These are phyloP conservation scores for Etia nguti DNA, from an alignment of 2,113 vertebrate genomes.

Conservation along the genomic window DNA sequence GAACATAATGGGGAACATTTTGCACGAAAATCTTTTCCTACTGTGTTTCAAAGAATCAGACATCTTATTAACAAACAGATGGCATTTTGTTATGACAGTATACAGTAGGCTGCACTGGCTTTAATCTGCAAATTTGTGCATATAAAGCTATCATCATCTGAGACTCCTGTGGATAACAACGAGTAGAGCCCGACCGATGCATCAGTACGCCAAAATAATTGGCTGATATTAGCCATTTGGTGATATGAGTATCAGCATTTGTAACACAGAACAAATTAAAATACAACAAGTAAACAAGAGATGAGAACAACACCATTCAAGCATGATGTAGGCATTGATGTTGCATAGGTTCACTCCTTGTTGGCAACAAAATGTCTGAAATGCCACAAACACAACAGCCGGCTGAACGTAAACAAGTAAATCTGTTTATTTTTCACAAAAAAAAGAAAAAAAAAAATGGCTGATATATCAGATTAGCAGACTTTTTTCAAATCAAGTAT, in stretches of 20 bases:
- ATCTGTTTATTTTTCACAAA: not conserved
- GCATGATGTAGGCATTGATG: too few species aligned
- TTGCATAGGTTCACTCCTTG: not conserved
- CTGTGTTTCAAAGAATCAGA: not conserved
- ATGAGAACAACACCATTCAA: not conserved
- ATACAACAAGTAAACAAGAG: not conserved
- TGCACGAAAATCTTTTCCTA: not conserved
- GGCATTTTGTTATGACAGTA: not conserved
- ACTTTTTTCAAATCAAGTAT: not conserved
- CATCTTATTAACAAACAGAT: not conserved
- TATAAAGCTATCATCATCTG: not conserved
- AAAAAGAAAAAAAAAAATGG: not conserved
- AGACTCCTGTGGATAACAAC: not conserved
- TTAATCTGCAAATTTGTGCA: not conserved
- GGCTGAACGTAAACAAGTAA: not conserved
- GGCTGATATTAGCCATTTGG: not conserved
- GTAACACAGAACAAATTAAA: not conserved
- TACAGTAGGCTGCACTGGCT: not conserved
- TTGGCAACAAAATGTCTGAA: not conserved
- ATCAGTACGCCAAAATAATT: not conserved
- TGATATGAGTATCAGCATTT: not conserved
- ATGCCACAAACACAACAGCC: not conserved
- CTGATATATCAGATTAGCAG: not conserved
- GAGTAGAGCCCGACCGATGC: not conserved
- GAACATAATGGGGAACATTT: not conserved